A percentile compares a stretch with the other conserved stretches of the same genome.
Conservation (phyloP, 2,888 invertebrate genomes). For the Idaea biselata region DNA sequence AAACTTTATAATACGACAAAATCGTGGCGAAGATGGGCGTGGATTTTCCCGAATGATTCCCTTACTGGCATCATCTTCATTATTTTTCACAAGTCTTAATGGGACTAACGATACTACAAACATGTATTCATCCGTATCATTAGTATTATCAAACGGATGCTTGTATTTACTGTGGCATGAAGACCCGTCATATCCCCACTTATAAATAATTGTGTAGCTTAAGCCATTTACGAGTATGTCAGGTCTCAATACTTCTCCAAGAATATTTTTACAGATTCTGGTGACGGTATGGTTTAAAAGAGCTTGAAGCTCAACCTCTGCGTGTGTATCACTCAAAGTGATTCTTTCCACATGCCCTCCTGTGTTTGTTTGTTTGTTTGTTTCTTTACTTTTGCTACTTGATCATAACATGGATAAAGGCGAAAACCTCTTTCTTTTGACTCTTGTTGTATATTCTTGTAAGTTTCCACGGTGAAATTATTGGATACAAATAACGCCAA, state of each 20-base stretch:
- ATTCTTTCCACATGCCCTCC: slow-evolving; percentile 6
- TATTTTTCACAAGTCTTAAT: slow-evolving; percentile 4
- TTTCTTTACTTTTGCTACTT: slow-evolving; percentile 7
- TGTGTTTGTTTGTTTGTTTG: slow-evolving; percentile 10
- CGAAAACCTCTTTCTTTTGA: slow-evolving; percentile 10
- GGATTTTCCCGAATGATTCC: slow-evolving; percentile 14
- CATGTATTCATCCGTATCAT: slow-evolving; percentile 10
- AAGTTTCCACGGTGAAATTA: too few relatives aligned
- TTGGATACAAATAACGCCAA: too few relatives aligned
- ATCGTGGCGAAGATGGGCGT: slow-evolving; percentile 13
- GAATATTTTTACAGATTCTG: slow-evolving; percentile 11
- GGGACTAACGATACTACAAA: slow-evolving; percentile 11
- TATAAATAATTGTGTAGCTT: slow-evolving; percentile 10
- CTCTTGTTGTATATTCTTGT: slow-evolving; percentile 9
- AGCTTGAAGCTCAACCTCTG: slow-evolving; percentile 10
- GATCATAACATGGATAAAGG: slow-evolving; percentile 11
- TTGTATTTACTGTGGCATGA: slow-evolving; percentile 9
- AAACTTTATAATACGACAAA: slow-evolving; percentile 13
- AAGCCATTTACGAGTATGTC: neutral
- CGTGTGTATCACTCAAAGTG: slow-evolving; percentile 5
- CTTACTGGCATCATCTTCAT: slow-evolving; percentile 3
- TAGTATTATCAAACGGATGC: slow-evolving; percentile 12
- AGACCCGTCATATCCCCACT: slow-evolving; percentile 13
- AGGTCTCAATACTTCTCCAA: slow-evolving; percentile 4
- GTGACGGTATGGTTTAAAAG: slow-evolving; percentile 7